These are phyloP conservation scores for Tortricodes alternella DNA, from an alignment of 2,888 invertebrate species.

Conservation along the genomic window DNA sequence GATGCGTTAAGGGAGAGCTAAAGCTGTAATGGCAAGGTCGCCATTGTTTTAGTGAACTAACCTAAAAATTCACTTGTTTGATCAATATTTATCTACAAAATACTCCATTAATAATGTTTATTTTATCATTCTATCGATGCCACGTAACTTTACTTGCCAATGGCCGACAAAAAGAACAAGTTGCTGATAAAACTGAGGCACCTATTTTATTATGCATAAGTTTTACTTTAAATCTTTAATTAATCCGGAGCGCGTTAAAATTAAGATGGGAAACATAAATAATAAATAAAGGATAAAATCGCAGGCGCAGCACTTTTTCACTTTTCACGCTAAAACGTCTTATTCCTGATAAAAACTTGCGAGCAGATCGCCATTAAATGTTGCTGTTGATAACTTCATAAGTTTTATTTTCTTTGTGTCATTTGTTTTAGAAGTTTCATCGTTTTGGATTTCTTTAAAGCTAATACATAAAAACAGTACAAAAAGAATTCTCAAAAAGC, in stretches of 20 bases:
- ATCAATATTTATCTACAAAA: background rate
- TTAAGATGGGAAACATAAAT: background rate
- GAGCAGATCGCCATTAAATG: background rate
- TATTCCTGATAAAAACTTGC: background rate
- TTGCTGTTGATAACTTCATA: background rate
- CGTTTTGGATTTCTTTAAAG: background rate
- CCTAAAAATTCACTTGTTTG: background rate
- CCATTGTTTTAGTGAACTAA: too few relatives aligned
- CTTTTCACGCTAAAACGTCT: background rate
- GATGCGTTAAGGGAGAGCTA: too few relatives aligned
- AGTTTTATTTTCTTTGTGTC: background rate
- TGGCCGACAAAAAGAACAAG: background rate
- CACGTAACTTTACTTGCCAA: background rate
- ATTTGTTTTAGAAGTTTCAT: background rate
- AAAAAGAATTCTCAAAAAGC: background rate
- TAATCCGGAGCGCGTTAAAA: background rate
- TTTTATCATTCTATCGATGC: background rate
- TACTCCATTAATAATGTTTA: background rate
- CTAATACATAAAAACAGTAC: background rate
- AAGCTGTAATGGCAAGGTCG: too few relatives aligned
- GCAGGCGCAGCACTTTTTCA: background rate
- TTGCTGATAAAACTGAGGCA: background rate
- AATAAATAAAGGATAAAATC: background rate
- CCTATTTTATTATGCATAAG: background rate
- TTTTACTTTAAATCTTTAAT: background rate